These are phyloP conservation scores for Paradoxurus hermaphroditus DNA, from an alignment of 2,113 vertebrate genomes.

Conservation along the genomic window DNA sequence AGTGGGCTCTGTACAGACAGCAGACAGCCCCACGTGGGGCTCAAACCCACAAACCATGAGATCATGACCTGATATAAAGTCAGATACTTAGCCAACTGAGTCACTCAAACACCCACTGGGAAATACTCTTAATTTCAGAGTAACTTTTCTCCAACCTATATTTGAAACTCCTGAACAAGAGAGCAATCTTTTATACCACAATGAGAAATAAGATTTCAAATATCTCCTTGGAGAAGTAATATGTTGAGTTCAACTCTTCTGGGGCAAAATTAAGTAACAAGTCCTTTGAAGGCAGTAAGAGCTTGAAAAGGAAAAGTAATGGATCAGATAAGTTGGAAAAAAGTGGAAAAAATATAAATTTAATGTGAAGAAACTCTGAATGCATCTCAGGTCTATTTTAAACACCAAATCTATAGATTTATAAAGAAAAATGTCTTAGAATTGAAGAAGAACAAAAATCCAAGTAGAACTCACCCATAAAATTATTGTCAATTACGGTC, in stretches of 20 bases:
- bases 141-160: neutral
- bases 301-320: constrained; percentile 48
- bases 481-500: neutral
- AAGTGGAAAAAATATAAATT: neutral
- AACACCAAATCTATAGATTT: neutral
- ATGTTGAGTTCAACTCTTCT: constrained; percentile 27
- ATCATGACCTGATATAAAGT: too few species aligned
- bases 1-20: too few species aligned
- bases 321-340: constrained; percentile 26
- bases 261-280: constrained; percentile 52
- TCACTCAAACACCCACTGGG: neutral
- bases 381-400: neutral
- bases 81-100: too few species aligned
- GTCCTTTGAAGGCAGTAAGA: constrained; percentile 16
- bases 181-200: neutral
- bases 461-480: neutral
- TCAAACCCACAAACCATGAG: too few species aligned
- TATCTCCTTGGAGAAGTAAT: constrained; percentile 39
- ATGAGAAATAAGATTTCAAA: constrained; percentile 41
- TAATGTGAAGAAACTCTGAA: neutral
- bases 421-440: neutral
- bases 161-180: constrained; percentile 7
- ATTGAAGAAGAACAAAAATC: neutral
- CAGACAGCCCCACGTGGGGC: too few species aligned
- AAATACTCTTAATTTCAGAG: constrained; percentile 11